Conservation (phyloP, 2,888 invertebrate genomes). For the Alsophila aescularia region DNA sequence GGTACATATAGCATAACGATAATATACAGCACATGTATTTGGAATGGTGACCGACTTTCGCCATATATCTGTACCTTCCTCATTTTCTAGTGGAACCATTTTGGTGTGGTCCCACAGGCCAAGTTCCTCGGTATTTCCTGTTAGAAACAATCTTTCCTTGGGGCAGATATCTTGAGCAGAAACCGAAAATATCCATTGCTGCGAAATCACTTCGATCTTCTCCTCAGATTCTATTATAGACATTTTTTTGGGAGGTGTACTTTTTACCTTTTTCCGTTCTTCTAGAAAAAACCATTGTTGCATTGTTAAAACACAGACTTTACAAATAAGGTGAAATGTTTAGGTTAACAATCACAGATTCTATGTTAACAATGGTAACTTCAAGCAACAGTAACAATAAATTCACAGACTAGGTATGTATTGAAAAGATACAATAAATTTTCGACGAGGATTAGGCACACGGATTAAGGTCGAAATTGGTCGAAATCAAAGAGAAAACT, state of each 20-base stretch:
- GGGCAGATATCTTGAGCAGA: constrained; percentile 79
- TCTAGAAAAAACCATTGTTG: constrained; percentile 88
- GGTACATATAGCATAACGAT: constrained; percentile 91
- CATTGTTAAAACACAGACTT: constrained; percentile 73
- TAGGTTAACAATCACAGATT: too few relatives aligned
- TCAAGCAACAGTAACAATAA: too few relatives aligned
- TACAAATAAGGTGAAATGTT: too few relatives aligned
- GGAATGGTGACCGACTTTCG: constrained; percentile 87
- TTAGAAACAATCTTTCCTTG: constrained; percentile 88
- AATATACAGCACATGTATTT: constrained; percentile 86
- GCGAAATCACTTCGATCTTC: constrained; percentile 52
- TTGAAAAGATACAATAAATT: too few relatives aligned
- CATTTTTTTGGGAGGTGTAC: constrained; percentile 61
- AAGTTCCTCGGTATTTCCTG: constrained; percentile 87
- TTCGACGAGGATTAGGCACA: too few relatives aligned
- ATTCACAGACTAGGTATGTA: too few relatives aligned
- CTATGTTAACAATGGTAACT: too few relatives aligned
- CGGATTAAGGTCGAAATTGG: too few relatives aligned
- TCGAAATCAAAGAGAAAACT: too few relatives aligned
- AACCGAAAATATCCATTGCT: constrained; percentile 75
- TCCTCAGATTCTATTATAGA: constrained; percentile 49
- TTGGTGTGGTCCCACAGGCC: constrained; percentile 89
- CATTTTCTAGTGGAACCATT: constrained; percentile 82
- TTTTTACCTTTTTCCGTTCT: constrained; percentile 69
- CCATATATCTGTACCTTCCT: constrained; percentile 84